Evolutionary conservation across 2,113 vertebrate genomes (phyloP), one percentile per base, ranked within the genome.

Genomic region (Xyliphius kryptos): DNA sequence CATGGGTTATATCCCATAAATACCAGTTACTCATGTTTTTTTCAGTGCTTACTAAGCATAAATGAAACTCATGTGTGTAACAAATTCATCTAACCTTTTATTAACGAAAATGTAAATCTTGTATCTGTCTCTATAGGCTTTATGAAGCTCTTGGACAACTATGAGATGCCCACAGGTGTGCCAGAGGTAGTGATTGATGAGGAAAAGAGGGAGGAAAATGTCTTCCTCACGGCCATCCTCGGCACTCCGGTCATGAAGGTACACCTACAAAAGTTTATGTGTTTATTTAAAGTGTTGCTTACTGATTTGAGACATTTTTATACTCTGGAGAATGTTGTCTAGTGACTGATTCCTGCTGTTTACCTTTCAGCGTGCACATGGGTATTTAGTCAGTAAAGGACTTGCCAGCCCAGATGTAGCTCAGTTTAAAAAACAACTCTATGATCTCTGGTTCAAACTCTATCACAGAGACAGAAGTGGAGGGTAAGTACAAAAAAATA

Each of bases 381-480:
- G 77, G 16, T 92, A 90, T 72, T 79, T 94, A 63, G 74, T 87
- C 9, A 68, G 53, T 60, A 91, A 89, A 76, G 83, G 80, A 0
- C 75, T 76, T 49, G 79, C 87, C 0, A 76, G 78, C 1, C 74
- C 85, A 14, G 79, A 83, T 37, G 50, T 38, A 2, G 64, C 2
- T 0, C 65, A 85, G 65, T 94, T 92, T 75, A 91, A 91, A 73
- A 66, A 14, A 8, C 90, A 92, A 72, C 88, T 95, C 54, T 89
- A 86, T 61, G 76, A 82, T 77, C 89, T 92, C 75, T 92, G 90
- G 91, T 93, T 95, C 70, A 82, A 84, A 17, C 85, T 95, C n/a
- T 92, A 91, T 70, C 76, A 86, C 77, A 74, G 90, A 47, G 83
- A 88, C 70, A 67, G 41, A 59, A 78, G 75, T 38, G 81, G 80